Base-by-base conservation (phyloP, 1,140 invertebrate genomes). In the Lucilia cuprina region DNA sequence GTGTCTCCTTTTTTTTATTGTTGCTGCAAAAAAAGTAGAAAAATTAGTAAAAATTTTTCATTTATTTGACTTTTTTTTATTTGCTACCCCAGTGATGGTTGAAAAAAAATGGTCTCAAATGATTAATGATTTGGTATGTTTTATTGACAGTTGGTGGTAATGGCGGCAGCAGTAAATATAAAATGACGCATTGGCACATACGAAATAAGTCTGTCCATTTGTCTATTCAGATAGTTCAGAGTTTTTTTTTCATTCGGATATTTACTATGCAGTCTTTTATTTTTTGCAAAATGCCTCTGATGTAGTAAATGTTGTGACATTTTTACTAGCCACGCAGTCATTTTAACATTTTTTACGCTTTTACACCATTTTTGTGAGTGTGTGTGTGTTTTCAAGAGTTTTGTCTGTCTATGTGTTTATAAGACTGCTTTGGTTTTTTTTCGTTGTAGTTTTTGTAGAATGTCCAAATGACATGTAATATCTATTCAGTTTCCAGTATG, bases 121-220 rank as follows among this genome's bases (percentile, higher is more conserved):
- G 65, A 70, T 70, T 70, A 70, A 70, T 70, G 65, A 70, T 14
- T 70, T 70, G 65, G 65, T 70, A 12, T 70, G 65, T 70, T 70
- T 70, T 70, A 70, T 70, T 70, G 65, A 70, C 65, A 21, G 65
- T 70, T 70, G 65, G 65, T 70, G 65, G 65, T 70, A 70, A 70
- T 70, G 19, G n/a, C 21, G 65, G 65, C 65, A 70, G 21, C 41
- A 41, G 41, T 41, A 41, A 41, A 14, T 7, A 60, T 7, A 14
- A 60, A 60, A 60, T 60, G 55, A 60, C 55, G 55, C 55, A 60
- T 60, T 60, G 0, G 14, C n/a, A n/a, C 41, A 41, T 10, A 41
- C 41, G 41, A 41, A 41, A 5, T 41, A 30, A 30, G 25, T 30
- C 25, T 30, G 25, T 30, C 13, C 55, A n/a, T 60, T n/a, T 60